phyloP scores from a whole-genome alignment of 2,113 vertebrate species.

The Prolemur simus region DNA sequence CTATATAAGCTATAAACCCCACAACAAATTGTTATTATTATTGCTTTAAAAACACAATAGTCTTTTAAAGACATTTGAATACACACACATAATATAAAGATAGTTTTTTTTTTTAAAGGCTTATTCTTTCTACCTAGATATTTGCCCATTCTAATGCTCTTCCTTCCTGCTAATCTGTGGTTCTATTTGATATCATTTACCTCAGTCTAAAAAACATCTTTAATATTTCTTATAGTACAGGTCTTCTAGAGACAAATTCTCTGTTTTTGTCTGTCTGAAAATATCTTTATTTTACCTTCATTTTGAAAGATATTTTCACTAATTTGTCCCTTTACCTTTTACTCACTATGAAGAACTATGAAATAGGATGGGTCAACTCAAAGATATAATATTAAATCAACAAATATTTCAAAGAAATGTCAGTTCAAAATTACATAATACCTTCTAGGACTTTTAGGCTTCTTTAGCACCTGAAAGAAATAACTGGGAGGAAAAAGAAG shows the following conservation, averaged over 20 bases:
- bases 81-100: background rate
- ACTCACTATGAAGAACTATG: background rate
- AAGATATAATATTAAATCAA: background rate
- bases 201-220: background rate
- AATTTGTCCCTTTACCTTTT: background rate
- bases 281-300: slow-evolving; percentile 6
- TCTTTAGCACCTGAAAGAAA: background rate
- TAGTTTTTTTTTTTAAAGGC: background rate
- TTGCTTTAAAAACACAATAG: background rate
- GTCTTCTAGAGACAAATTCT: background rate
- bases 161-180: background rate
- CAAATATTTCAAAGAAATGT: background rate
- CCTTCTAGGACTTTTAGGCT: background rate
- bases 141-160: background rate
- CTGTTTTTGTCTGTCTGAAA: background rate
- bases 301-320: background rate
- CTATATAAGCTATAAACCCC: background rate
- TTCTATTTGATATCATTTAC: background rate
- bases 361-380: background rate
- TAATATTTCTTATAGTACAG: background rate
- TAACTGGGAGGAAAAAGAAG: background rate
- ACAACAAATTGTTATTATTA: background rate
- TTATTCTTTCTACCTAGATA: background rate
- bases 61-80: background rate
- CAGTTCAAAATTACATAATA: background rate